These are phyloP conservation scores for Jaculus jaculus DNA, from an alignment of 2,113 vertebrate species.

Conservation along the genomic window DNA sequence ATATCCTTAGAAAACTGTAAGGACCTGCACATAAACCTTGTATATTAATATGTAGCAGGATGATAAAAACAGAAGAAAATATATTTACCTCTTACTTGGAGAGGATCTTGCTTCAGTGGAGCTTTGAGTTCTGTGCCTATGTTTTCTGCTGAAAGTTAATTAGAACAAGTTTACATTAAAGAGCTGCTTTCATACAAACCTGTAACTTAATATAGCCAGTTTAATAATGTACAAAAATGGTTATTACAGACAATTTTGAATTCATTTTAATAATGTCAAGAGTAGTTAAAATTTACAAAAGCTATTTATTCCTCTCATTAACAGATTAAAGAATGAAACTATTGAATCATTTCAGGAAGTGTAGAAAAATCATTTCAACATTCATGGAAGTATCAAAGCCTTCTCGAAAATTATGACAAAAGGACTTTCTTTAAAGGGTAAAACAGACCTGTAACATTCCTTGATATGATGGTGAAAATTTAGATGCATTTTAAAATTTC, in stretches of 20 bases:
- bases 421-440: neutral
- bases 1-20: neutral
- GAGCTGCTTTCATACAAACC: slow-evolving; percentile 43
- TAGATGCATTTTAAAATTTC: neutral
- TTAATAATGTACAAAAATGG: slow-evolving; percentile 44
- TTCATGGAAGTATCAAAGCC: neutral
- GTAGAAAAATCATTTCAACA: slow-evolving; percentile 38
- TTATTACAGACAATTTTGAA: neutral
- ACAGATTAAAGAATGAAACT: slow-evolving; percentile 3
- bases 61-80: slow-evolving; percentile 41
- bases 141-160: slow-evolving; percentile 81
- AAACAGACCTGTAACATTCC: slow-evolving; percentile 24
- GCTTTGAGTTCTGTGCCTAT: slow-evolving; percentile 79
- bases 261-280: slow-evolving; percentile 6
- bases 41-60: slow-evolving; percentile 30
- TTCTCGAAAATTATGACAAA: slow-evolving; percentile 49
- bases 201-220: slow-evolving; percentile 15
- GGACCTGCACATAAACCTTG: slow-evolving; percentile 1
- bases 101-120: slow-evolving; percentile 82
- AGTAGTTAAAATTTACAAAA: slow-evolving; percentile 32
- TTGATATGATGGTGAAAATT: neutral
- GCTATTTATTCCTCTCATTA: slow-evolving; percentile 13
- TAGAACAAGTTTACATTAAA: slow-evolving; percentile 57
- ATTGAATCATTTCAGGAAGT: slow-evolving; percentile 9
- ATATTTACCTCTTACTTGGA: slow-evolving; percentile 87